Evolutionary conservation across 1,140 invertebrate genomes (phyloP), one percentile per base, ranked within the genome.

Genomic region (Sycophila sp.): DNA sequence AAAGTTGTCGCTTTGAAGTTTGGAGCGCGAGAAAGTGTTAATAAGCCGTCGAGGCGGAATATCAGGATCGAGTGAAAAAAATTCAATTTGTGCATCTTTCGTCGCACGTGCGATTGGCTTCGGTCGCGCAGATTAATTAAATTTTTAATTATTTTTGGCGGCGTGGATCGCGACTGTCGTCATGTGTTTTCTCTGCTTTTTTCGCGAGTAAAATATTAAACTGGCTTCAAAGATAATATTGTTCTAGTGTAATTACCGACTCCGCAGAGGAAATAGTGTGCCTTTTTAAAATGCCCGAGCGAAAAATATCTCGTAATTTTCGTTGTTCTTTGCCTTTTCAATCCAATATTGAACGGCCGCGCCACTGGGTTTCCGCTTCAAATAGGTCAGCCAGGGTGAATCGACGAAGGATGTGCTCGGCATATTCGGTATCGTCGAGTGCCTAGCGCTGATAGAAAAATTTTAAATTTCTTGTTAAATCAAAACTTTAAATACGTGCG

Each of bases 341-440:
- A 77, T 51, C 77, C 77, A 79, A 22, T 67, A 63, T 47, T 71
- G 71, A 36, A 77, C 47, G 32, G 73, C 56, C 10, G 75, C 69
- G 4, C 71, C 22, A 15, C 75, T 75, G 32, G 69, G 69, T 55
- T 73, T 71, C 6, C 47, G 22, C 59, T 71, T 74, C 10, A 79
- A 63, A 60, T 74, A 70, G 53, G 67, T 70, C 42, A 77, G 40
- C 77, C 76, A 76, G n/a, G 59, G 55, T 1, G 76, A 64, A 45
- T 67, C 53, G 24, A 19, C 63, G 10, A 19, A 22, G 28, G 26
- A 49, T 49, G 55, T 40, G 36, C 28, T 36, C 17, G 26, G 42
- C 60, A 49, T 63, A 63, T 19, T 63, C 60, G 60, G 40, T 10
- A 28, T 38, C 30, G 19, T 2, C 30, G 24, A 28, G 32, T 11